phyloP scores from a whole-genome alignment of 2,888 invertebrate species.

The Polydrusus tereticollis region DNA sequence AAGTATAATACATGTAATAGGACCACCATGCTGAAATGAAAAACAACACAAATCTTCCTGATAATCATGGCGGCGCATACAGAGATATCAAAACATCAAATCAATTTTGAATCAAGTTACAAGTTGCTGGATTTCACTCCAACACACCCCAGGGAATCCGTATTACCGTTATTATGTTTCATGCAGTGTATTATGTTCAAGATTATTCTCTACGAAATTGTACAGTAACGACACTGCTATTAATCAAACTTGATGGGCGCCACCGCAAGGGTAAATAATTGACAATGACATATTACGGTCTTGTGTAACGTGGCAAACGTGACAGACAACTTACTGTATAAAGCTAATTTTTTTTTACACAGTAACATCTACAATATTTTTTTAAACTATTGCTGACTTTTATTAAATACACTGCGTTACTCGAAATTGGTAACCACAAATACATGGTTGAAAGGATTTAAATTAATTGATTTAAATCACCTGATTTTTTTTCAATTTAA shows the following conservation, averaged over 20 bases:
- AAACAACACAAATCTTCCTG: neutral
- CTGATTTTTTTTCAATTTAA: too few species aligned
- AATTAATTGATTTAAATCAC: too few species aligned
- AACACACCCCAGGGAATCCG: conserved; percentile 31
- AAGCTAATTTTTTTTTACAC: too few species aligned
- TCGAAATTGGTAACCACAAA: too few species aligned
- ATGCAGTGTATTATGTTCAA: conserved; percentile 17
- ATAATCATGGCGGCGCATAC: neutral
- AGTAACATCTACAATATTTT: too few species aligned
- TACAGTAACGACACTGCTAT: conserved; percentile 27
- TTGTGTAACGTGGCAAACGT: conserved; percentile 13
- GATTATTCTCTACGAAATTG: conserved; percentile 26
- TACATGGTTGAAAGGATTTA: too few species aligned
- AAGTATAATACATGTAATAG: too few species aligned
- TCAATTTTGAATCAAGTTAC: conserved; percentile 32
- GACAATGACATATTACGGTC: conserved; percentile 34
- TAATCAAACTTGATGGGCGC: conserved; percentile 24
- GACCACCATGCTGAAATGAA: too few species aligned
- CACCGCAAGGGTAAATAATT: conserved; percentile 14
- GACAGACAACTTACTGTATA: neutral
- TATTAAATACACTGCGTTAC: too few species aligned
- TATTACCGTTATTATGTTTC: conserved; percentile 29
- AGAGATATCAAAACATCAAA: conserved; percentile 21
- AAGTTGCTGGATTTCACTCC: conserved; percentile 24
- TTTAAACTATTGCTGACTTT: too few species aligned